These are phyloP conservation scores for Drosophila infuscata DNA, from an alignment of 2,888 invertebrate genomes.

Conservation along the genomic window DNA sequence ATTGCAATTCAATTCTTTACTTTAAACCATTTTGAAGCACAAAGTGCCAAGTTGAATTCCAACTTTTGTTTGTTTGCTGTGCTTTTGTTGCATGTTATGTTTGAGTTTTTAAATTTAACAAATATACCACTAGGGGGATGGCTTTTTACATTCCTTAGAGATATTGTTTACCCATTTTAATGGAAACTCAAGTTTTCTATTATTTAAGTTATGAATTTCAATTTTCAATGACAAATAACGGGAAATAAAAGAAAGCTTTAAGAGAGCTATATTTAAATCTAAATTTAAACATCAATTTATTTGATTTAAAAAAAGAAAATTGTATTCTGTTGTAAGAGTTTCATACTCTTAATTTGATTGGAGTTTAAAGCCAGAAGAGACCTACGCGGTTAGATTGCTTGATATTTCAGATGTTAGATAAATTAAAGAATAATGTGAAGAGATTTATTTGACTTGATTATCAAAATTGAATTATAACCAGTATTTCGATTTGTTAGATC, in stretches of 20 bases:
- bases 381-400: background rate
- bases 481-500: background rate
- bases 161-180: background rate
- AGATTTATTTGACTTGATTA: too few species aligned
- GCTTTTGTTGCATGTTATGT: background rate
- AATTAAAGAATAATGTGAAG: background rate
- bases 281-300: background rate
- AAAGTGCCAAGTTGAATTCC: conserved; percentile 40
- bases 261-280: background rate
- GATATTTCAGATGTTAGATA: background rate
- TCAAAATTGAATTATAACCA: background rate
- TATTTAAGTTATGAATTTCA: background rate
- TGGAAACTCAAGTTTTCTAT: background rate
- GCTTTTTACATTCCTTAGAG: background rate
- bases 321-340: background rate
- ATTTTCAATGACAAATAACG: background rate
- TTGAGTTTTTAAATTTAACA: conserved; percentile 7
- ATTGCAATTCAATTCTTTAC: conserved; percentile 21
- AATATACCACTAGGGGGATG: background rate
- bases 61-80: conserved; percentile 6
- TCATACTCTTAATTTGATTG: background rate
- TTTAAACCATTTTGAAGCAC: conserved; percentile 27
- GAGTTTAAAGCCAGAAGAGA: background rate
- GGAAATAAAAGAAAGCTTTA: background rate
- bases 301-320: background rate